Evolutionary conservation across 2,888 invertebrate genomes (phyloP).

Genomic region (Tenthredo livida): DNA sequence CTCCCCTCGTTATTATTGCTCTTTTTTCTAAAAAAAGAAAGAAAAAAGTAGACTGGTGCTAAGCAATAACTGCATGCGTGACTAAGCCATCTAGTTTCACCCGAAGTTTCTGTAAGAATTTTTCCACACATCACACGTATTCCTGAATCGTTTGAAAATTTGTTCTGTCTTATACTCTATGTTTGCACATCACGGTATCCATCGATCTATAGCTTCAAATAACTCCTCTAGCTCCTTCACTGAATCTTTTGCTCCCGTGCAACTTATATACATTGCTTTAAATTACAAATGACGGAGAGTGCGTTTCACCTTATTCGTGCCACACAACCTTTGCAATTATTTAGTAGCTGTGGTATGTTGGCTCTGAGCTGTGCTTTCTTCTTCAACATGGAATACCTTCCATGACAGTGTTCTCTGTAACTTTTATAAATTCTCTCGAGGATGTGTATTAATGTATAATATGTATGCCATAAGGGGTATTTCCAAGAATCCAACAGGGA

Average conservation of each 20-base stretch:
- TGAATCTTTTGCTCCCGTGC: slow-evolving; percentile 46
- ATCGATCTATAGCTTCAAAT: slow-evolving; percentile 46
- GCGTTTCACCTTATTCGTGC: slow-evolving; percentile 52
- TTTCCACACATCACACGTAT: slow-evolving; percentile 50
- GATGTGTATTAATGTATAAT: too few species aligned
- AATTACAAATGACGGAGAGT: slow-evolving; percentile 53
- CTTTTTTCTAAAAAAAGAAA: too few species aligned
- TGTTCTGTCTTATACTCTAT: slow-evolving; percentile 58
- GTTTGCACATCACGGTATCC: slow-evolving; percentile 58
- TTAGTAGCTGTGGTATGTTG: slow-evolving; percentile 26
- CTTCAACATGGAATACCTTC: too few species aligned
- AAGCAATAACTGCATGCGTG: slow-evolving; percentile 56
- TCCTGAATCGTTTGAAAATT: slow-evolving; percentile 56
- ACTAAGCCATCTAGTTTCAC: slow-evolving; percentile 53
- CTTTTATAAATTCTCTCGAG: too few species aligned
- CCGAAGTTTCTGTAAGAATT: slow-evolving; percentile 56
- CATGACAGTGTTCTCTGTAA: too few species aligned
- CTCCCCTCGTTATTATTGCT: slow-evolving; percentile 46
- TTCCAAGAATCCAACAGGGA: too few species aligned
- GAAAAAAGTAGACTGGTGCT: slow-evolving; percentile 56
- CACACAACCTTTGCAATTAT: slow-evolving; percentile 53
- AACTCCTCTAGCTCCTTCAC: slow-evolving; percentile 39
- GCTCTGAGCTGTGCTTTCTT: slow-evolving; percentile 32
- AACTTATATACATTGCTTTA: slow-evolving; percentile 42
- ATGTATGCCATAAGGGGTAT: too few species aligned